Evolutionary conservation across 2,888 invertebrate genomes (phyloP).

Genomic region (Anoncus sp.): DNA sequence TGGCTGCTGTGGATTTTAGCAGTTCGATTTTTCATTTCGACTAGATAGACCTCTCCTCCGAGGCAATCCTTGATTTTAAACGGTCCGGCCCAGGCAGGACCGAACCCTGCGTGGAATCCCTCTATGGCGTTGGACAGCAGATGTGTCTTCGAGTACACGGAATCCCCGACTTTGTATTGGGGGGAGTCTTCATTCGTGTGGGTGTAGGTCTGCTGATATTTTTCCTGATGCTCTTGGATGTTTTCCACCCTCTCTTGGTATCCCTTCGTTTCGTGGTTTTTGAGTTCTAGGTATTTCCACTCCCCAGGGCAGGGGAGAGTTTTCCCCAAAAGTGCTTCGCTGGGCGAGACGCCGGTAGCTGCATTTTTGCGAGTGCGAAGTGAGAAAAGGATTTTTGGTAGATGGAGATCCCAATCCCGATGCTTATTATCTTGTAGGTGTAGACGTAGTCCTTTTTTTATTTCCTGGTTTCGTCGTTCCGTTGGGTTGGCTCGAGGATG

Average conservation of each 20-base stretch:
- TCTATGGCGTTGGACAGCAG: conserved; percentile 1
- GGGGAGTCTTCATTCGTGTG: not conserved
- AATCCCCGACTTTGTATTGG: not conserved
- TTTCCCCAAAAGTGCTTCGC: conserved; percentile 31
- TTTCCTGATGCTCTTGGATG: not conserved
- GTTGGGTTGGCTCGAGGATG: not conserved
- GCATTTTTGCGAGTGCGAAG: conserved; percentile 37
- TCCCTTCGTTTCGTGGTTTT: not conserved
- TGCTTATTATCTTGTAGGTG: conserved; percentile 25
- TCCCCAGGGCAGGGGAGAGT: conserved; percentile 19
- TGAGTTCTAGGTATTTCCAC: conserved; percentile 13
- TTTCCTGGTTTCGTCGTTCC: conserved; percentile 2
- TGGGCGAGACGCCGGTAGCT: conserved; percentile 24
- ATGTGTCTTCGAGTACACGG: not conserved
- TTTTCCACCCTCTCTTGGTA: conserved; percentile 1
- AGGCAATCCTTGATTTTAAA: not conserved
- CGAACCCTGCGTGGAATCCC: conserved; percentile 14
- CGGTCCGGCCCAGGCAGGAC: not conserved
- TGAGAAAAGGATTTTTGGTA: conserved; percentile 35
- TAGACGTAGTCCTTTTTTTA: conserved; percentile 62
- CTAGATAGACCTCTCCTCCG: conserved; percentile 2
- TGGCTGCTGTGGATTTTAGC: not conserved
- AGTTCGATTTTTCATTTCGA: not conserved
- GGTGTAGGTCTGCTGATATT: conserved; percentile 6
- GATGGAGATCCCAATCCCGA: conserved; percentile 25